A percentile compares a stretch with the other conserved stretches of the same genome.
These are phyloP conservation scores for Neuroscelio doddi DNA, from an alignment of 2,888 invertebrate genomes.

Conservation along the genomic window DNA sequence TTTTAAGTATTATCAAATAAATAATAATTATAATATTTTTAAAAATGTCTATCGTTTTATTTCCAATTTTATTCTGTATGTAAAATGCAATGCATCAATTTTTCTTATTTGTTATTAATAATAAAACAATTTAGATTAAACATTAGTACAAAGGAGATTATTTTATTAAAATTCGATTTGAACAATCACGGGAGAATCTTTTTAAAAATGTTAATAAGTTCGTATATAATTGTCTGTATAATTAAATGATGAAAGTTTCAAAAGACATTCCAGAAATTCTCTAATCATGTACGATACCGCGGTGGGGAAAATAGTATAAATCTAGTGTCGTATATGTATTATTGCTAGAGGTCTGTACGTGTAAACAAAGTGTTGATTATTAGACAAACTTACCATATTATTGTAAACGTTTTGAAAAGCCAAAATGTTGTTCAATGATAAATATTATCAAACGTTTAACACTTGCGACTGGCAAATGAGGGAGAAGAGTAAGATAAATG, in stretches of 20 bases:
- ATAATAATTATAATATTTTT: too few relatives aligned
- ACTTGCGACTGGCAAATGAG: constrained; percentile 36
- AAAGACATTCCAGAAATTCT: constrained; percentile 7
- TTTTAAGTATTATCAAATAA: too few relatives aligned
- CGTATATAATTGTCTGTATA: background rate
- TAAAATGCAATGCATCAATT: too few relatives aligned
- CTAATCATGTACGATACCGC: constrained; percentile 34
- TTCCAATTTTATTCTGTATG: too few relatives aligned
- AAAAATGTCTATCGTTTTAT: too few relatives aligned
- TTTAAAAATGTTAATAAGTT: background rate
- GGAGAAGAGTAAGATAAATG: background rate
- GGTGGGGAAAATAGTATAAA: constrained; percentile 34
- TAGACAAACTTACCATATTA: constrained; percentile 52
- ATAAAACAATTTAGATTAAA: too few relatives aligned
- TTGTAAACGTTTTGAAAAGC: constrained; percentile 65
- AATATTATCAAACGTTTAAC: constrained; percentile 52
- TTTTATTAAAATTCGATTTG: too few relatives aligned
- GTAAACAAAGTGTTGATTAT: constrained; percentile 48
- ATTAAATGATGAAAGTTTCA: background rate
- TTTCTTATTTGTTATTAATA: too few relatives aligned
- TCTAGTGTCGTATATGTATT: constrained; percentile 42
- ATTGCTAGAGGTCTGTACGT: constrained; percentile 48
- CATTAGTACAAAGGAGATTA: too few relatives aligned
- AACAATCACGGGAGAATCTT: background rate
- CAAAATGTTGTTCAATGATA: constrained; percentile 70